phyloP scores from a whole-genome alignment of 2,113 vertebrate species.

The Chloropsis cyanopogon region DNA sequence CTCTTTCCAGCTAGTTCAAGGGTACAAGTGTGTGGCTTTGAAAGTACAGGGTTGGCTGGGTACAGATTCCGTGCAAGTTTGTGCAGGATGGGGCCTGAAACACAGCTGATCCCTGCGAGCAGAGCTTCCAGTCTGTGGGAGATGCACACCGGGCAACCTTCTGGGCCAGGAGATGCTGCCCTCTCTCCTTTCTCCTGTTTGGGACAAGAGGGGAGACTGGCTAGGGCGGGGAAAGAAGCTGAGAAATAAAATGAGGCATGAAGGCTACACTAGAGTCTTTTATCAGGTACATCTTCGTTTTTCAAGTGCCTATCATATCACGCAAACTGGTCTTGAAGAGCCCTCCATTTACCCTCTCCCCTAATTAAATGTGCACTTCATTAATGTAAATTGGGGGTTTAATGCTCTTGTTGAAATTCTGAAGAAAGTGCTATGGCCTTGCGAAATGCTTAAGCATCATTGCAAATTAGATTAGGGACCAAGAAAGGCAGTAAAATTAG shows the following conservation, averaged over 20 bases:
- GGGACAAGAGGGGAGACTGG: neutral
- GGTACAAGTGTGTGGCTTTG: neutral
- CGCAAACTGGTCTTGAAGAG: conserved; percentile 81
- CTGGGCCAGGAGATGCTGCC: neutral
- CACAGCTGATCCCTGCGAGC: neutral
- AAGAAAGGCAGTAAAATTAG: conserved; percentile 99
- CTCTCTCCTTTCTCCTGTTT: neutral
- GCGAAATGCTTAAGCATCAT: conserved; percentile 96
- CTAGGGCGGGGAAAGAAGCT: neutral
- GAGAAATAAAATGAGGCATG: neutral
- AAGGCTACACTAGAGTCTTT: conserved; percentile 53
- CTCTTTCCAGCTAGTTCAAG: rapidly evolving
- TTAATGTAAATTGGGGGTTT: conserved; percentile 99
- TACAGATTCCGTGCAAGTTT: rapidly evolving
- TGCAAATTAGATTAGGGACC: conserved; percentile 99
- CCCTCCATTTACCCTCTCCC: conserved; percentile 85
- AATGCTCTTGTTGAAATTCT: conserved; percentile 99
- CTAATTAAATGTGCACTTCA: conserved; percentile 99
- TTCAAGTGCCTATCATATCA: conserved; percentile 76
- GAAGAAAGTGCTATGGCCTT: conserved; percentile 97
- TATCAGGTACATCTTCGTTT: conserved; percentile 72
- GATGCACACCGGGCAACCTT: neutral
- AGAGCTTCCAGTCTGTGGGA: neutral
- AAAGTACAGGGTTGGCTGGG: neutral
- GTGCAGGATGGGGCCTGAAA: neutral